A percentile compares a stretch with the other conserved stretches of the same genome.
These are phyloP conservation scores for Temnothorax rugatulus DNA, from an alignment of 2,888 invertebrate genomes.

Conservation along the genomic window DNA sequence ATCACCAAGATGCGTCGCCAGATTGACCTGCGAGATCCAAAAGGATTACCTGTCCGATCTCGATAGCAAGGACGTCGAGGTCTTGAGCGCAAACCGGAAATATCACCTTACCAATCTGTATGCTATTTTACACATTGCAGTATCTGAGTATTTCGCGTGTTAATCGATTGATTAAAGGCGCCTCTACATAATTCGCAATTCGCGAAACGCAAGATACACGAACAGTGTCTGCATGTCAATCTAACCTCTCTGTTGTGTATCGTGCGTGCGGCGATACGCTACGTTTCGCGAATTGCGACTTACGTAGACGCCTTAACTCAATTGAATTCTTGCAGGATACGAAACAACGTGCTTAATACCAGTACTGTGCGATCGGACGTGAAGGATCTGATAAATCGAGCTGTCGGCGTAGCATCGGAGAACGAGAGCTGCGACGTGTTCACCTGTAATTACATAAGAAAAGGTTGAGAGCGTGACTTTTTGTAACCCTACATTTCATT, in stretches of 20 bases:
- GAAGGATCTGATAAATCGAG: constrained; percentile 80
- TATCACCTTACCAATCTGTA: constrained; percentile 80
- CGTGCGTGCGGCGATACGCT: too few species aligned
- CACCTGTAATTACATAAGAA: constrained; percentile 66
- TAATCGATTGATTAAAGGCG: too few species aligned
- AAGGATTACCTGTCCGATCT: constrained; percentile 79
- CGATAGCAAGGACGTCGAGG: constrained; percentile 67
- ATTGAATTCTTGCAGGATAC: constrained; percentile 77
- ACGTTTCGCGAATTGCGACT: not conserved
- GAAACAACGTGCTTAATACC: constrained; percentile 76
- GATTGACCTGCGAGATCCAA: constrained; percentile 83
- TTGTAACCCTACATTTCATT: not conserved
- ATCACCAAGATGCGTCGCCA: constrained; percentile 82
- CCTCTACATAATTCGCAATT: too few species aligned
- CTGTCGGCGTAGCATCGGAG: constrained; percentile 75
- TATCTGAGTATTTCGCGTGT: not conserved
- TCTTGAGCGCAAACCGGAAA: constrained; percentile 70
- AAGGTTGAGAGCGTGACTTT: constrained; percentile 19
- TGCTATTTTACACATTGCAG: constrained; percentile 43
- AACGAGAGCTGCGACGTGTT: constrained; percentile 74
- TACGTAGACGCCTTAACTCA: not conserved
- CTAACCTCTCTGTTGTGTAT: too few species aligned
- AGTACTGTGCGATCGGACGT: constrained; percentile 75
- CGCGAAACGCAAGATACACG: too few species aligned
- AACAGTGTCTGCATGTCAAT: too few species aligned